These are phyloP conservation scores for Mesaphorura yosii DNA, from an alignment of 1,140 invertebrate species.

Conservation along the genomic window DNA sequence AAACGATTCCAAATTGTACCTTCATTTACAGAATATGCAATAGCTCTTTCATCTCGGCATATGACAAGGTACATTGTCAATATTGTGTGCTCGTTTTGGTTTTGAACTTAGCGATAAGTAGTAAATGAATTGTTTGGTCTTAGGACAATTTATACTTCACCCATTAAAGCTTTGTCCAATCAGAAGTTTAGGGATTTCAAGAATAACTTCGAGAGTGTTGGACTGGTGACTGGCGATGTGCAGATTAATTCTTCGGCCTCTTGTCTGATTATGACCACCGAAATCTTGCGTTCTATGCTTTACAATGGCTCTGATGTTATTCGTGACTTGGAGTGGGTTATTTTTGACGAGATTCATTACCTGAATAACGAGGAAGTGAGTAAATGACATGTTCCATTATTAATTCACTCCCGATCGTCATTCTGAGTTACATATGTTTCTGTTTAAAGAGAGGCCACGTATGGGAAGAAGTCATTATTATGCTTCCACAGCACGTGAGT, in stretches of 20 bases:
- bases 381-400: background rate
- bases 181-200: constrained; percentile 98
- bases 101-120: background rate
- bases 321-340: constrained; percentile 93
- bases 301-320: constrained; percentile 91
- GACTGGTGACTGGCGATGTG: constrained; percentile 88
- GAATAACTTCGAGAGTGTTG: constrained; percentile 80
- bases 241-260: constrained; percentile 87
- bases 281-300: constrained; percentile 94
- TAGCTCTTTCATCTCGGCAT: constrained; percentile 82
- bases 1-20: no score
- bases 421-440: constrained; percentile 7
- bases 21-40: constrained; percentile 97
- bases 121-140: constrained; percentile 31
- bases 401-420: constrained; percentile 1
- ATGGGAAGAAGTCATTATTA: constrained; percentile 97
- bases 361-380: constrained; percentile 88
- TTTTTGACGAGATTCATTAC: constrained; percentile 99
- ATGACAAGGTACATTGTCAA: constrained; percentile 58
- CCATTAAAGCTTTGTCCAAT: constrained; percentile 98
- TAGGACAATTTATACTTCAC: constrained; percentile 95
- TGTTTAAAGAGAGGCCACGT: constrained; percentile 77
- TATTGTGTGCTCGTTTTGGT: background rate
- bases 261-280: constrained; percentile 98
- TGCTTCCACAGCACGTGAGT: constrained; percentile 83